These are phyloP conservation scores for Trididemnum miniatum DNA, from an alignment of 23 tunicate species.

Conservation along the genomic window DNA sequence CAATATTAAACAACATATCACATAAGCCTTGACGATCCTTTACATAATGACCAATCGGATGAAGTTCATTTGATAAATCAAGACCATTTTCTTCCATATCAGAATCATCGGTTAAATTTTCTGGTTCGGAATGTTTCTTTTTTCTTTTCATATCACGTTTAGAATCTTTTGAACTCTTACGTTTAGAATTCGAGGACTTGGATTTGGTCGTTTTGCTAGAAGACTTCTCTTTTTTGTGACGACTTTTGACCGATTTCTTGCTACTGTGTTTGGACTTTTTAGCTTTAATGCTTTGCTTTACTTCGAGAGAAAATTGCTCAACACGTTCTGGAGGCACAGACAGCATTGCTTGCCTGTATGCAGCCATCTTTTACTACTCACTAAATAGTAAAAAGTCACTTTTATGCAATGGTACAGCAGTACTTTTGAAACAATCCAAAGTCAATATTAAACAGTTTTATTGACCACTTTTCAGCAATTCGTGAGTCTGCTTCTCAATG, in stretches of 20 bases:
- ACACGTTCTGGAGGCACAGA: constrained; percentile 80
- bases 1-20: constrained; percentile 51
- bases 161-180: constrained; percentile 2
- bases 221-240: constrained; percentile 12
- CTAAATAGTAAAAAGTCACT: no score
- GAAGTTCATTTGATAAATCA: constrained; percentile 42
- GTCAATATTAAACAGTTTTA: no score
- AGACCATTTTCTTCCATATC: constrained; percentile 76
- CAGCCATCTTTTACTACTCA: constrained; percentile 54
- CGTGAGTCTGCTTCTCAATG: constrained; percentile 1
- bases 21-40: constrained; percentile 59
- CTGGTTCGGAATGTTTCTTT: constrained; percentile 35
- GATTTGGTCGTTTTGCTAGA: constrained; percentile 11
- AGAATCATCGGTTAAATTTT: constrained; percentile 54
- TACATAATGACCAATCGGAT: constrained; percentile 51
- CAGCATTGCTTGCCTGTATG: constrained; percentile 81
- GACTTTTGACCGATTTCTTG: neutral
- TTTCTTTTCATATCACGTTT: constrained; percentile 9
- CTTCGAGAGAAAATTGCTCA: constrained; percentile 67
- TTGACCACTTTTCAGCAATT: neutral
- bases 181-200: neutral
- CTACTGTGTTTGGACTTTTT: constrained; percentile 45
- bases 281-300: constrained; percentile 66
- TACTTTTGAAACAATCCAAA: no score
- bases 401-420: no score